Conservation (phyloP, 2,113 vertebrate genomes). For the Pseudopodoces humilis region DNA sequence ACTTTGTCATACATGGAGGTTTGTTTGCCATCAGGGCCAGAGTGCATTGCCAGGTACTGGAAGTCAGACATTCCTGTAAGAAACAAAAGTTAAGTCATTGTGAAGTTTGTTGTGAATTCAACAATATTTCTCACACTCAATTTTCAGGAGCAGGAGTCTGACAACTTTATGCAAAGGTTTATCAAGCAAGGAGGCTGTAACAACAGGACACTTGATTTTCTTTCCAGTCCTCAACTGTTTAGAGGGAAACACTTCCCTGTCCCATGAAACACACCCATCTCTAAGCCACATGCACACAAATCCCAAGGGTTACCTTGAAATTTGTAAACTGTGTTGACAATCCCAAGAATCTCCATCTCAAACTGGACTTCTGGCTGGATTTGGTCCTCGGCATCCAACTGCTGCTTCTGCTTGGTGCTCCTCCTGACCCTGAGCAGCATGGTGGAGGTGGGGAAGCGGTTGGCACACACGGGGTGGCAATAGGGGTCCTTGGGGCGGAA, state of each 20-base stretch:
- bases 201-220: background rate
- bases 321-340: slow-evolving; percentile 89
- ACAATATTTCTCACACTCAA: background rate
- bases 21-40: slow-evolving; percentile 68
- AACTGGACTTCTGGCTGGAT: slow-evolving; percentile 51
- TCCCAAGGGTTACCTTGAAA: slow-evolving; percentile 85
- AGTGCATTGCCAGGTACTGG: slow-evolving; percentile 89
- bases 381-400: background rate
- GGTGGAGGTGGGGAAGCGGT: slow-evolving; percentile 89
- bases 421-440: slow-evolving; percentile 84
- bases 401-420: slow-evolving; percentile 64
- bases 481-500: slow-evolving; percentile 93
- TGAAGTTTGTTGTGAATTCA: background rate
- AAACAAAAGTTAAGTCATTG: background rate
- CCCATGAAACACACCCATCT: background rate
- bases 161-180: background rate
- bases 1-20: slow-evolving; percentile 90
- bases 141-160: background rate
- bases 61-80: slow-evolving; percentile 86
- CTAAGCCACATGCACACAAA: accelerated
- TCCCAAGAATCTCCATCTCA: slow-evolving; percentile 85
- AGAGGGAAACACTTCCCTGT: background rate
- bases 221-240: background rate
- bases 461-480: slow-evolving; percentile 90
- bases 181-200: background rate